These are phyloP conservation scores for Pica pica DNA, from an alignment of 2,113 vertebrate genomes.

Conservation along the genomic window DNA sequence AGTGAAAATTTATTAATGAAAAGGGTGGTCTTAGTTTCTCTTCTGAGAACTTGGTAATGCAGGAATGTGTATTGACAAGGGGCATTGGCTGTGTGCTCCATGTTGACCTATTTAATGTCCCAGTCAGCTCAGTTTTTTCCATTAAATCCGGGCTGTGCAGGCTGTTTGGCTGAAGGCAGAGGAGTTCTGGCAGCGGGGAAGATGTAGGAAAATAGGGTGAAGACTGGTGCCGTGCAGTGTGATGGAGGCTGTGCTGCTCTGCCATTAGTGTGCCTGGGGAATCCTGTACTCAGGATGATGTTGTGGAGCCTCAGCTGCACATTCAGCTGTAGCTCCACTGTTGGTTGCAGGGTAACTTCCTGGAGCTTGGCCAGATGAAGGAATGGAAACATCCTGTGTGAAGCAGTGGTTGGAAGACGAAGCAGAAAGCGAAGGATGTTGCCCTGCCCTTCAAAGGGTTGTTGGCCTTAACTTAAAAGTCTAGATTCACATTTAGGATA, in stretches of 20 bases:
- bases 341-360: neutral
- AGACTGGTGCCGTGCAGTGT: accelerated
- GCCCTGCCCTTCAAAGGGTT: neutral
- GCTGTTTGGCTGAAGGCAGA: neutral
- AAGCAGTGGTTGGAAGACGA: neutral
- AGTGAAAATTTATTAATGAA: neutral
- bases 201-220: neutral
- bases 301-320: neutral
- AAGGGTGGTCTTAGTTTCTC: neutral
- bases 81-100: neutral
- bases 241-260: neutral
- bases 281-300: neutral
- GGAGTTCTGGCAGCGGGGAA: neutral
- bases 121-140: neutral
- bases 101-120: accelerated
- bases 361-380: accelerated
- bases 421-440: neutral
- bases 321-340: neutral
- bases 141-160: neutral
- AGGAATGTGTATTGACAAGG: neutral
- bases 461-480: neutral
- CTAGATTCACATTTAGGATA: neutral
- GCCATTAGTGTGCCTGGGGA: neutral
- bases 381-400: accelerated
- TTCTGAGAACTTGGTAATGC: neutral